These are phyloP conservation scores for Amazona guildingii DNA, from an alignment of 2,113 vertebrate species.

Conservation along the genomic window DNA sequence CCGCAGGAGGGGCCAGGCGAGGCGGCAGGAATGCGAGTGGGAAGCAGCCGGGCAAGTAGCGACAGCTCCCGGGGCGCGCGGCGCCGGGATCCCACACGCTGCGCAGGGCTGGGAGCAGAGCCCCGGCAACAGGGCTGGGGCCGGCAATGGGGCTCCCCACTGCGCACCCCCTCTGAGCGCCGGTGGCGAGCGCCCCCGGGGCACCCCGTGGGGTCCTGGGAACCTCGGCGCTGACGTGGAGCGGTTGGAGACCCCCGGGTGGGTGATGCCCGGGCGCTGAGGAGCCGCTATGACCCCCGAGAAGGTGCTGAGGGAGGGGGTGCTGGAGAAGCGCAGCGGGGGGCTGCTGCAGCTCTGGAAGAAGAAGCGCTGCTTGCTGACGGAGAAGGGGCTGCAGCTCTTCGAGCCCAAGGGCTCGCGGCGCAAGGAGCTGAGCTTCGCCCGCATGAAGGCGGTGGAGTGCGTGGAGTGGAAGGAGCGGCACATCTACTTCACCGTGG, in stretches of 20 bases:
- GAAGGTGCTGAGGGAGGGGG: slow-evolving; percentile 84
- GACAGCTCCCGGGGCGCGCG: slow-evolving; percentile 77
- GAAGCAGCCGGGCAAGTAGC: slow-evolving; percentile 80
- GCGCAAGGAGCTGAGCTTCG: slow-evolving; percentile 89
- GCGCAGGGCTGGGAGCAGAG: not conserved
- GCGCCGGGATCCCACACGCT: slow-evolving; percentile 39
- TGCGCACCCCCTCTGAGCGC: not conserved
- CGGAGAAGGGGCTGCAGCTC: slow-evolving; percentile 87
- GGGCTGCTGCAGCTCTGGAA: slow-evolving; percentile 95
- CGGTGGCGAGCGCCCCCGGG: rapidly evolving
- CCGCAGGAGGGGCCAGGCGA: slow-evolving; percentile 69
- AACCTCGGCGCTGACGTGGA: not conserved
- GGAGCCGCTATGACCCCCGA: slow-evolving; percentile 73
- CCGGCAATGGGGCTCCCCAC: not conserved
- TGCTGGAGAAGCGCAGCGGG: slow-evolving; percentile 92
- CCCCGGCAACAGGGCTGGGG: not conserved
- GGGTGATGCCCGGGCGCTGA: not conserved
- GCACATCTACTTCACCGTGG: slow-evolving; percentile 91
- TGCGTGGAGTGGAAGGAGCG: slow-evolving; percentile 92
- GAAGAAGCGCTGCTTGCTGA: slow-evolving; percentile 89
- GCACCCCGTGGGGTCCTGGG: not conserved
- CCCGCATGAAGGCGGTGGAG: slow-evolving; percentile 87
- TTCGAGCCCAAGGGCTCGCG: slow-evolving; percentile 74
- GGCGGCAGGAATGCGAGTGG: slow-evolving; percentile 71
- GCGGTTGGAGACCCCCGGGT: not conserved